Base-by-base conservation (phyloP, 2,113 vertebrate genomes). In the Pseudolaguvia tuberculata region DNA sequence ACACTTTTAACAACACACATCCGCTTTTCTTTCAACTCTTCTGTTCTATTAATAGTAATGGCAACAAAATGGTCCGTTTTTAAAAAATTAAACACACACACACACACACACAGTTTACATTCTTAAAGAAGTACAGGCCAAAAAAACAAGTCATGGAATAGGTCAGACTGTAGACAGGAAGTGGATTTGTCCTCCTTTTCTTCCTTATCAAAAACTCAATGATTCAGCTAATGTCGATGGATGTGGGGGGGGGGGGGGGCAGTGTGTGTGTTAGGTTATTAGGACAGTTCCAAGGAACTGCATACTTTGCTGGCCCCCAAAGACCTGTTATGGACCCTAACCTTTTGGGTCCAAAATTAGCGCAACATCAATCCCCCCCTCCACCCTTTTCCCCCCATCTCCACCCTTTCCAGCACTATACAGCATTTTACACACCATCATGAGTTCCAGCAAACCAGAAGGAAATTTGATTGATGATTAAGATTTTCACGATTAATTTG, bases 21-120 rank as follows among this genome's bases (percentile, higher is more conserved):
- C 65, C 51, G 73, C 27, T 17, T 7, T 31, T 76, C 45, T 48
- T 47, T 61, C 9, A 75, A 45, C 21, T 70, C 7, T 31, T 73
- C 52, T 57, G 29, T 29, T 14, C 5, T 47, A 67, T 50, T 76
- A 69, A 47, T 53, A 68, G 68, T 76, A 69, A 47, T 53, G 73
- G 68, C 70, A 56, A 68, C 20, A 20, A 53, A 17, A 77, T 45
- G 47, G 48, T 56, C 10, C 5, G 29, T 42, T 47, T 47, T 69
- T 61, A n/a, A 42, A n/a, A 2, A 8, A 59, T 9, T 6, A 58
- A 18, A 56, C 63, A 39, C 14, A 65, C 23, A 27, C 45, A 23
- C 45, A 52, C 15, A 80, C 76, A 73, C 61, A 55, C 31, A 77
- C 52, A 25, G 61, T 66, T 73, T 80, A 80, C 78, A 80, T 73